Evolutionary conservation across 1,140 invertebrate species (phyloP).

Genomic region (Lucilia sericata): DNA sequence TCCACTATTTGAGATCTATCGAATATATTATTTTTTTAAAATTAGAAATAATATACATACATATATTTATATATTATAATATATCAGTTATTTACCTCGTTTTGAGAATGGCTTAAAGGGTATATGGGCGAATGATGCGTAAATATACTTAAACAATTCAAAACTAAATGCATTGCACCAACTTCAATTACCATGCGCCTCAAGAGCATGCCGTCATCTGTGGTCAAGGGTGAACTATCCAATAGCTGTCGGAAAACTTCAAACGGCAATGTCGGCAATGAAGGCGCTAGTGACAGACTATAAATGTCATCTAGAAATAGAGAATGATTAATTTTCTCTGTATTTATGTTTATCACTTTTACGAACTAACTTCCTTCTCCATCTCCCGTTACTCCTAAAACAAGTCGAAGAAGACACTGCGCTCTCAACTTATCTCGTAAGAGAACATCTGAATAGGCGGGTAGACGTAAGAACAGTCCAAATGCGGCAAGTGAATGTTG

Average conservation of each 20-base stretch:
- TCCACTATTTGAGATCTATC: slow-evolving; percentile 30
- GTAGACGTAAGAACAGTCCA: slow-evolving; percentile 86
- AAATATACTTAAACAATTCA: slow-evolving; percentile 89
- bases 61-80: too few species aligned
- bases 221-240: slow-evolving; percentile 81
- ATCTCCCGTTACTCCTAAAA: slow-evolving; percentile 90
- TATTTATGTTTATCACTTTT: not conserved
- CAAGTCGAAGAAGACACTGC: slow-evolving; percentile 84
- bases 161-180: slow-evolving; percentile 84
- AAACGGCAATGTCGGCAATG: slow-evolving; percentile 89
- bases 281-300: slow-evolving; percentile 78
- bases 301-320: slow-evolving; percentile 76
- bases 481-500: slow-evolving; percentile 91
- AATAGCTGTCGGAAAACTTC: slow-evolving; percentile 85
- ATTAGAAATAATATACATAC: too few species aligned
- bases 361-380: slow-evolving; percentile 82
- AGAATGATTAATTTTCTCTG: not conserved
- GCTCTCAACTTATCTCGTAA: slow-evolving; percentile 86
- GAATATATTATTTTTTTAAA: too few species aligned
- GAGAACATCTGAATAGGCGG: slow-evolving; percentile 89
- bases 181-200: slow-evolving; percentile 84
- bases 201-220: slow-evolving; percentile 83
- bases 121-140: slow-evolving; percentile 78
- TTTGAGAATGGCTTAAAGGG: slow-evolving; percentile 59
- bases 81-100: slow-evolving; percentile 45